Base-by-base conservation (phyloP, 2,888 invertebrate species). In the Gymnosoma rotundatum region DNA sequence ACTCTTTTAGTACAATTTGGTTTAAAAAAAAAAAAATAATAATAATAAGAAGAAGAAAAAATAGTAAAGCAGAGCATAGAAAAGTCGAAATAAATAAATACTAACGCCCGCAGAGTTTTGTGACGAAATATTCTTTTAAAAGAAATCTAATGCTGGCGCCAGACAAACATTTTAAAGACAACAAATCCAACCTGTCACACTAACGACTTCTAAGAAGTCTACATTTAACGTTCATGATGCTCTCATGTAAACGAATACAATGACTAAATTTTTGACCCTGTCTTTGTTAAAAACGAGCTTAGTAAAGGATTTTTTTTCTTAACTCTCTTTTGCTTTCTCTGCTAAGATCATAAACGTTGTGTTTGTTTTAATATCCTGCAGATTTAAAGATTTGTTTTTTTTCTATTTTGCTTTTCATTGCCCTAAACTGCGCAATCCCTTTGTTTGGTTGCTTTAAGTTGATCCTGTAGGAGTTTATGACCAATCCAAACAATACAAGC, bases 61-160 rank as follows among this genome's bases (percentile, higher is more conserved):
- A 18, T 54, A 50, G 18, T 60, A 63, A 52, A 63, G 45, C 64
- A 63, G 16, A 10, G 58, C 14, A 16, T 66, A 72, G 73, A 48
- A 67, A 52, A 42, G 42, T 14, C 42, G 10, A 66, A 32, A 32
- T 32, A 32, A 32, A 42, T 42, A 42, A 42, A 42, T 42, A 80
- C 66, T 54, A 85, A 78, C 83, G 79, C 86, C 86, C 81, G 86
- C 86, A 73, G 86, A 60, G 87, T 86, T 80, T 88, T 89, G 88
- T 91, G 90, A 90, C 91, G 91, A 90, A 90, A 90, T 90, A 89
- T 90, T 89, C 10, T 42, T 25, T 25, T 42, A 60, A 86, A 88
- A 87, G 36, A 88, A 88, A 88, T 89, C 89, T 91, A 92, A 91
- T 91, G 89, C 91, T 92, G 92, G 92, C 92, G 92, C 92, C 78